Percentiles rank a stretch among this genome's conserved stretches.
These are phyloP conservation scores for Montifringilla adamsi DNA, from an alignment of 2,113 vertebrate genomes.

Conservation along the genomic window DNA sequence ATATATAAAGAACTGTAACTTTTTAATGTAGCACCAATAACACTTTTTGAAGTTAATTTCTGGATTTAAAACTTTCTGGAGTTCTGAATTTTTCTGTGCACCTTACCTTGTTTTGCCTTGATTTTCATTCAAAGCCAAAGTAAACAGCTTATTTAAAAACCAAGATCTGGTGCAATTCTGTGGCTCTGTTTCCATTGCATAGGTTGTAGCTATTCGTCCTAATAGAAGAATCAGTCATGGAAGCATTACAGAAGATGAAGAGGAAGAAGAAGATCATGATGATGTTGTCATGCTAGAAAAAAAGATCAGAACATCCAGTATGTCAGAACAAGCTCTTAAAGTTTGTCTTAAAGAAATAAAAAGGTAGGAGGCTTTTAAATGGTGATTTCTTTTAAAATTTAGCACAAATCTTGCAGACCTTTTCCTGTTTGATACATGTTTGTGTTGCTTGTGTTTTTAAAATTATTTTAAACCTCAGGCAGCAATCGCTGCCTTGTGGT, in stretches of 20 bases:
- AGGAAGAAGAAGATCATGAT: constrained; percentile 90
- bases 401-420: background rate
- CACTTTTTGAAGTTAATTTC: background rate
- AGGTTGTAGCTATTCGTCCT: constrained; percentile 83
- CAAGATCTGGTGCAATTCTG: background rate
- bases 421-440: background rate
- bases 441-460: background rate
- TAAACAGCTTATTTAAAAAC: background rate
- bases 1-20: background rate
- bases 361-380: constrained; percentile 71
- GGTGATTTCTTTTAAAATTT: background rate
- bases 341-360: constrained; percentile 95
- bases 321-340: constrained; percentile 89
- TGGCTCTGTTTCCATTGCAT: background rate
- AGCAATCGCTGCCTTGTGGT: background rate
- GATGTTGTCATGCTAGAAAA: constrained; percentile 85
- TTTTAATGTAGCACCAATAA: background rate
- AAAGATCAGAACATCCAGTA: constrained; percentile 85
- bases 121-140: background rate
- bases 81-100: background rate
- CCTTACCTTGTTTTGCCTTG: background rate
- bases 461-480: background rate
- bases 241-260: constrained; percentile 78
- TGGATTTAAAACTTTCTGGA: background rate
- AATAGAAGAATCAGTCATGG: constrained; percentile 80